A percentile compares a stretch with the other conserved stretches of the same genome.
These are phyloP conservation scores for Parnassius mnemosyne DNA, from an alignment of 2,888 invertebrate species.

Conservation along the genomic window DNA sequence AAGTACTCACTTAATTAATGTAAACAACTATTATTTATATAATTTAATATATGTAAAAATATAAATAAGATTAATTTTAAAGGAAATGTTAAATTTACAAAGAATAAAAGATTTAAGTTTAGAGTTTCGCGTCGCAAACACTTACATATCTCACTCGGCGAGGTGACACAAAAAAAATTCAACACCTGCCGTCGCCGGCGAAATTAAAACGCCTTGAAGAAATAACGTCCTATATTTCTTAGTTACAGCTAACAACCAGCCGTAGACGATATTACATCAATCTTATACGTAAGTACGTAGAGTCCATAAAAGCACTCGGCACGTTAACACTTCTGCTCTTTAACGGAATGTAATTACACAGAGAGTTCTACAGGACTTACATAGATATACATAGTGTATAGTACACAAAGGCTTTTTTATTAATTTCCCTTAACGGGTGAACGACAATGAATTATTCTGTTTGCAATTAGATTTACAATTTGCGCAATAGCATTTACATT, in stretches of 20 bases:
- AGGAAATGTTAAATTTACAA: too few species aligned
- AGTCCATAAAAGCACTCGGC: slow-evolving; percentile 14
- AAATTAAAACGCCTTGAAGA: slow-evolving; percentile 25
- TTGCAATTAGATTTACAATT: slow-evolving; percentile 21
- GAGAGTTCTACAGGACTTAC: slow-evolving; percentile 9
- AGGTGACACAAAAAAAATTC: slow-evolving; percentile 22
- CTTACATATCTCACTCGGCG: slow-evolving; percentile 22
- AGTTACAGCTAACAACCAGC: slow-evolving; percentile 20
- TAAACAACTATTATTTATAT: too few species aligned
- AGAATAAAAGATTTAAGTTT: slow-evolving; percentile 7
- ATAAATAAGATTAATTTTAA: too few species aligned
- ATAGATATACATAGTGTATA: neutral
- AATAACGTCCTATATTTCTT: slow-evolving; percentile 23
- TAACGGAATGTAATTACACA: slow-evolving; percentile 22
- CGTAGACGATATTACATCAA: slow-evolving; percentile 24
- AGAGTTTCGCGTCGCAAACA: slow-evolving; percentile 3
- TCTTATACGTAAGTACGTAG: slow-evolving; percentile 14
- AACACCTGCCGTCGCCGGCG: slow-evolving; percentile 21
- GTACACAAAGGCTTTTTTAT: slow-evolving; percentile 11
- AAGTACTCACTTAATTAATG: too few species aligned
- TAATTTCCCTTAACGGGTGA: slow-evolving; percentile 13
- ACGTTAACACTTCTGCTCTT: slow-evolving; percentile 19
- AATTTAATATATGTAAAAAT: too few species aligned
- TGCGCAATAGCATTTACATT: slow-evolving; percentile 13
- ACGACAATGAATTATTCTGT: slow-evolving; percentile 19